Base-by-base conservation (phyloP, 2,888 invertebrate species). In the Luperina nickerlii region DNA sequence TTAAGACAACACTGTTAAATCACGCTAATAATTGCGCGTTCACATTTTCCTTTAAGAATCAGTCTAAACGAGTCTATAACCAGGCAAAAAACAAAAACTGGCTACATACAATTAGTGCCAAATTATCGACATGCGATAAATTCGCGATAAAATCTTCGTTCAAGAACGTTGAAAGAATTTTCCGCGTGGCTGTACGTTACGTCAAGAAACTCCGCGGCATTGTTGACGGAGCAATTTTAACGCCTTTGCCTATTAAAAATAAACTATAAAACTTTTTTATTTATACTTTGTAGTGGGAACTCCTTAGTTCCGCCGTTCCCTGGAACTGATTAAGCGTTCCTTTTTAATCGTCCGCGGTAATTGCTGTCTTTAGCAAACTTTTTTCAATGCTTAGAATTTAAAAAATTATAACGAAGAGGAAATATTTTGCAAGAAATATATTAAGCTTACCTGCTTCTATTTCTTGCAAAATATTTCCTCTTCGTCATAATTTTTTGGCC, bases 181-280 rank as follows among this genome's bases (percentile, higher is more conserved):
- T 83, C 79, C 76, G 80, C 82, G 69, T 20, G 81, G 76, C n/a
- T 88, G 85, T 88, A 79, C 82, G 57, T 74, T 78, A 80, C 78
- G 71, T 54, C 3, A 81, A 80, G 71, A 79, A 78, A 67, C 71
- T 68, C 62, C 62, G 62, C 8, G 38, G 57, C 65, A 87, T 88
- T 90, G 84, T 89, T 86, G 89, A 85, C 82, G 88, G 80, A 87
- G 88, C 78, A 87, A 84, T 88, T 89, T 87, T 86, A 86, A 86
- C 79, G 83, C 89, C 72, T 83, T 84, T 81, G 81, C 81, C 76
- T 79, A 73, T 63, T 11, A 20, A 74, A 76, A 82, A 81, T 1
- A 67, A 54, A 45, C 38, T 48, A 27, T 62, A 65, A 32, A 32
- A 67, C 1, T 76, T 76, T 78, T 84, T 85, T 72, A 76, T 83